A percentile compares a stretch with the other conserved stretches of the same genome.
Evolutionary conservation across 2,888 invertebrate genomes (phyloP).

Genomic region (Acleris cristana): DNA sequence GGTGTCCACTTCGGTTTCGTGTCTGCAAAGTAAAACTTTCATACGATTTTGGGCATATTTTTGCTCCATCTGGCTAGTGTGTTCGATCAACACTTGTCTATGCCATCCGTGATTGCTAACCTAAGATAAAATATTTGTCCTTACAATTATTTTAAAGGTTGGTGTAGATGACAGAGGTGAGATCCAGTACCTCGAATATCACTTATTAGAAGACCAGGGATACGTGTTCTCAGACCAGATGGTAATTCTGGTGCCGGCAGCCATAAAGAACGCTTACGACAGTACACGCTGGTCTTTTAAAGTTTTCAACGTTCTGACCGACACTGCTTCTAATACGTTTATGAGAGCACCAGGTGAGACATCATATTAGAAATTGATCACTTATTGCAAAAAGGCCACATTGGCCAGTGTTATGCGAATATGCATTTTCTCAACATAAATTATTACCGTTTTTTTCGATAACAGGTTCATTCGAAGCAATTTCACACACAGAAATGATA

Average conservation of each 20-base stretch:
- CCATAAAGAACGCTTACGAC: constrained; percentile 85
- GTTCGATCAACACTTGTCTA: too few relatives aligned
- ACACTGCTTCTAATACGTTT: constrained; percentile 86
- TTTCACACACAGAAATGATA: constrained; percentile 84
- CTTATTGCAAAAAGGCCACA: too few relatives aligned
- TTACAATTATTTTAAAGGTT: constrained; percentile 48
- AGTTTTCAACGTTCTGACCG: constrained; percentile 81
- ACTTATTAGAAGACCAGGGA: constrained; percentile 83
- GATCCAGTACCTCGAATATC: constrained; percentile 86
- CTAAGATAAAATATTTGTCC: too few relatives aligned
- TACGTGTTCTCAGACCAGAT: constrained; percentile 80
- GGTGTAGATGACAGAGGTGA: constrained; percentile 85
- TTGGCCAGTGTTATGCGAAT: too few relatives aligned
- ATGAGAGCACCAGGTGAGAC: constrained; percentile 86
- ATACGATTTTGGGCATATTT: too few relatives aligned
- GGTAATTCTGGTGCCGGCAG: constrained; percentile 51
- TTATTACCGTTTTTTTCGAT: not conserved
- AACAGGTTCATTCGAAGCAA: constrained; percentile 83
- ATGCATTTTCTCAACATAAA: not conserved
- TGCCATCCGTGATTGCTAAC: too few relatives aligned
- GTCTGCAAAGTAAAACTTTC: too few relatives aligned
- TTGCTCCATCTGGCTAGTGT: too few relatives aligned
- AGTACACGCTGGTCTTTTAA: constrained; percentile 68
- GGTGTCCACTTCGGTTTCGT: too few relatives aligned
- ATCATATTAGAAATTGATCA: not conserved